Evolutionary conservation across 2,888 invertebrate genomes (phyloP), one percentile per base, ranked within the genome.

Genomic region (Cantharis nigra): DNA sequence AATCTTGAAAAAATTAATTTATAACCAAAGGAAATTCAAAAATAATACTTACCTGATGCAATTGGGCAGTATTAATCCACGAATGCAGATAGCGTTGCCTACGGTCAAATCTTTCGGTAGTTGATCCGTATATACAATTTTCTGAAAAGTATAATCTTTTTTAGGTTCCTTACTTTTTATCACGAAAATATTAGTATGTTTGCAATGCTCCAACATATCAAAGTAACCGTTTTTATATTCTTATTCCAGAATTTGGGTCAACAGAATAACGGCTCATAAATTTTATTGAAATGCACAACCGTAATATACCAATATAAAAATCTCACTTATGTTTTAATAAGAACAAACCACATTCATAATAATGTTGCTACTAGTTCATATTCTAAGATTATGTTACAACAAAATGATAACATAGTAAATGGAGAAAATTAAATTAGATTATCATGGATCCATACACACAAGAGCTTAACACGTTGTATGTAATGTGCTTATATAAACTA

Each of bases 1-100:
- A 94, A 94, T 89, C 94, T 94, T 81, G 20, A 86, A 85, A 78
- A 77, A 80, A 78, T 77, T 80, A 78, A 33, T 69, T 64, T n/a
- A 30, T 16, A 18, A 18, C 18, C 18, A 20, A 16, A 16, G 14
- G 64, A 64, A 16, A 18, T 64, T 64, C 18, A 64, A 18, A 64
- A 64, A 7, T 18, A 63, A 18, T 11, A 33, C 20, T 49, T 76
- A 79, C 79, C 79, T 78, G 18, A 67, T 71, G 30, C 72, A 76
- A 20, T 69, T 76, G 2, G 74, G 76, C 14, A 63, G 49, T 7
- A 78, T 71, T 4, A 71, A 71, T 72, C 78, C 79, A 1, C 14
- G 63, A 14, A 87, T 74, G 75, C 80, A 78, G 63, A 87, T 83
- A 30, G 84, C 82, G 23, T 81, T 84, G 65, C 87, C 87, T 14